phyloP scores from a whole-genome alignment of 2,113 vertebrate species.

The Podiceps cristatus region DNA sequence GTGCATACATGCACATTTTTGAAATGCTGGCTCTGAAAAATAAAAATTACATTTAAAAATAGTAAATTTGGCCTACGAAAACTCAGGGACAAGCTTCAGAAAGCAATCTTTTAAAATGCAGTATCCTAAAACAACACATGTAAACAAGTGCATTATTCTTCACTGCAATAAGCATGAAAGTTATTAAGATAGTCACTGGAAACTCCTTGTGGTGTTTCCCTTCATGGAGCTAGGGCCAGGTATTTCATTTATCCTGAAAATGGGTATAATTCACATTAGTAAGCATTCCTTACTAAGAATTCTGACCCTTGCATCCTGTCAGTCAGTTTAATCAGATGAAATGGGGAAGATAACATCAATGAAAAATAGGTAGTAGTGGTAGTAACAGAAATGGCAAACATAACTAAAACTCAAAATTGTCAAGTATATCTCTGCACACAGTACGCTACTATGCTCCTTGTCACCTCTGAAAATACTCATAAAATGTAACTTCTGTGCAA shows the following conservation, averaged over 20 bases:
- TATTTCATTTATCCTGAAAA: background rate
- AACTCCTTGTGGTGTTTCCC: background rate
- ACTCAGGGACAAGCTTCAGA: background rate
- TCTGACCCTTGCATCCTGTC: background rate
- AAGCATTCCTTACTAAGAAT: background rate
- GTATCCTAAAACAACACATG: background rate
- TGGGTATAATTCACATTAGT: background rate
- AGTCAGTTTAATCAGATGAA: background rate
- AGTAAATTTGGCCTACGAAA: background rate
- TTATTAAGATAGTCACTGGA: background rate
- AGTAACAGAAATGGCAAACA: background rate
- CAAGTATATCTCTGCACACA: background rate
- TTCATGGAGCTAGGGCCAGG: background rate
- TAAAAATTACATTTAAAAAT: background rate
- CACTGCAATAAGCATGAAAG: background rate
- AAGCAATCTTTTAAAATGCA: background rate
- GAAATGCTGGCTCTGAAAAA: background rate
- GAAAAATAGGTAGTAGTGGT: background rate
- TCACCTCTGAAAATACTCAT: background rate
- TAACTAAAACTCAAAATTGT: background rate
- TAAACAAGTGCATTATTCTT: background rate
- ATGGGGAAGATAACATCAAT: background rate
- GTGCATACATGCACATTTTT: background rate
- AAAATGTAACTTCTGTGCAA: background rate
- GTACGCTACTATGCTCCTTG: background rate